A percentile compares a stretch with the other conserved stretches of the same genome.
These are phyloP conservation scores for Sterrhoptilus dennistouni DNA, from an alignment of 2,113 vertebrate species.

Conservation along the genomic window DNA sequence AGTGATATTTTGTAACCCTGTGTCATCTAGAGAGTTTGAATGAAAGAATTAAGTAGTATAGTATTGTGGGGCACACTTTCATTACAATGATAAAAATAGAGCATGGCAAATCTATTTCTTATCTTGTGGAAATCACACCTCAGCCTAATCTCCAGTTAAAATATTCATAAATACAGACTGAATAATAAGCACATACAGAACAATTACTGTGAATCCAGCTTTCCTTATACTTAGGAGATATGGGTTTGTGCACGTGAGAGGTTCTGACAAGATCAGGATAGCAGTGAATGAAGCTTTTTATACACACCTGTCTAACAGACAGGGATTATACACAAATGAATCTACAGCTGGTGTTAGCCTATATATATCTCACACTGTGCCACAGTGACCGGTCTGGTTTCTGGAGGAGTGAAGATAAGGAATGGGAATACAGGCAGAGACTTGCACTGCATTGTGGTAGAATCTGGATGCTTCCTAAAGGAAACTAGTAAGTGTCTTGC, in stretches of 20 bases:
- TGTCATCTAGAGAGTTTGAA: not conserved
- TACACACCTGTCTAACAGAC: not conserved
- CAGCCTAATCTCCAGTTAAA: conserved; percentile 37
- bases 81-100: conserved; percentile 14
- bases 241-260: not conserved
- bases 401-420: conserved; percentile 40
- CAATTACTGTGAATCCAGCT: conserved; percentile 6
- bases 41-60: not conserved
- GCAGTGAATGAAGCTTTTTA: not conserved
- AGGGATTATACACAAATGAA: conserved; percentile 13
- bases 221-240: not conserved
- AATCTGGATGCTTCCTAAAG: not conserved
- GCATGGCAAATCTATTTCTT: conserved; percentile 5
- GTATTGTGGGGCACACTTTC: not conserved
- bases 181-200: conserved; percentile 10
- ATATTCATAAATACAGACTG: conserved; percentile 32
- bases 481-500: not conserved
- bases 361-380: accelerated
- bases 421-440: not conserved
- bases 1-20: not conserved
- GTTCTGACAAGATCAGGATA: conserved; percentile 16
- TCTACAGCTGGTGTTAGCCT: not conserved
- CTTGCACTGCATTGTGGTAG: not conserved
- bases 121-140: conserved; percentile 41
- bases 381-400: not conserved